Base-by-base conservation (phyloP, 2,113 vertebrate species). In the Leptobrachium leishanense region DNA sequence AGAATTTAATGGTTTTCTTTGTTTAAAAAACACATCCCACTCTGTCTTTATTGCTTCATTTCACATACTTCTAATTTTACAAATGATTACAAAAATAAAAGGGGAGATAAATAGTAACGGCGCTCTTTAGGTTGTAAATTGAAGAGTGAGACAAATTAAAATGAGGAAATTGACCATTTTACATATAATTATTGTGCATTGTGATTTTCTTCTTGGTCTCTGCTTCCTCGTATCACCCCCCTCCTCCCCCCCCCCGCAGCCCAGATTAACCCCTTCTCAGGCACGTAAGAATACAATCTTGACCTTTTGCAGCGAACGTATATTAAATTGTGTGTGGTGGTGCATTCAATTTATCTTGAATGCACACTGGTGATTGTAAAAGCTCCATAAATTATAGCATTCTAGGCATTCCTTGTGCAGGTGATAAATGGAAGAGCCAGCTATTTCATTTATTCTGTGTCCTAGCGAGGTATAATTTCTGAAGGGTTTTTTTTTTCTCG, bases 21-120 rank as follows among this genome's bases (percentile, higher is more conserved):
- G 57, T 74, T 80, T 80, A 80, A 80, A 79, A 77, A 73, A 80
- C 69, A 67, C 71, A 80, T 73, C 70, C 63, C 42, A 55, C 63
- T 66, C 71, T 41, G 20, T 57, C 46, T 73, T 80, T 74, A 80
- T 73, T 73, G 72, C 63, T 54, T 31, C 42, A 64, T 80, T 80
- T 80, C 63, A 66, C 44, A 50, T 74, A 67, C 70, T 41, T 63
- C 77, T 80, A 80, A 80, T 80, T 74, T 73, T 66, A 80, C 70
- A 74, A 80, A 74, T 73, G 44, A 80, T 80, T 73, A 53, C 63
- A 74, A 73, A 80, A 67, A 73, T 55, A 73, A 80, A 80, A 57
- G 71, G 71, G 12, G 46, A 67, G 50, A 80, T 80, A 73, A 80
- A 80, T 67, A 67, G 70, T 74, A 67, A 73, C 63, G 43, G 70